Base-by-base conservation (phyloP, 2,113 vertebrate genomes). In the Catagonus wagneri region DNA sequence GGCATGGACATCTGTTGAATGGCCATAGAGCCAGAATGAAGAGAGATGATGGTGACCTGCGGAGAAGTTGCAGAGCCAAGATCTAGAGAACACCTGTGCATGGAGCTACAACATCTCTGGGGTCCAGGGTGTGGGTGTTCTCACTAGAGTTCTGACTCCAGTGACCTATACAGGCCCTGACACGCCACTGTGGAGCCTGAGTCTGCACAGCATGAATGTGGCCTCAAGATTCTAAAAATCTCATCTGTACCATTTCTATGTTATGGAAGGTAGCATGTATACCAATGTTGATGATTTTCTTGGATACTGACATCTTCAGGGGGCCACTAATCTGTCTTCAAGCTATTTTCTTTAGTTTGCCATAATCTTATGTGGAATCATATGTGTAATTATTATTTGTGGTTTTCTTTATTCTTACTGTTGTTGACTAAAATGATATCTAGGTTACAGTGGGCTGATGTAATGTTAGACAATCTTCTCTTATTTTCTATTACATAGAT, bases 61-160 rank as follows among this genome's bases (percentile, higher is more conserved):
- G 0, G 19, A 23, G 17, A 2, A 0, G 27, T n/a, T 9, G 1
- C 54, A 2, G 29, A 50, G 29, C 6, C 16, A 0, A 0, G 2
- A 2, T 15, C 2, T 3, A 10, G 52, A 3, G 6, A 2, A 0
- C 68, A 44, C 7, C 2, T n/a, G 27, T 25, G 7, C 7, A 3
- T 17, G 36, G 15, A 83, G 29, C 29, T 60, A 1, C 29, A 7
- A 22, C 56, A 27, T 20, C 36, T 61, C 19, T 7, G 2, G 2
- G 2, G 15, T 50, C 15, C 54, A 27, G 27, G 9, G 9, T n/a
- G 17, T 39, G 36, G 3, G n/a, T 23, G 1, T 52, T 83, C 0
- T 83, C 27, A 34, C 20, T 39, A 17, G 2, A 56, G 34, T n/a
- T 34, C 14, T n/a, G 52, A 20, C 19, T 14, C n/a, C 52, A 2